Evolutionary conservation across 2,888 invertebrate species (phyloP).

Genomic region (Andrena haemorrhoa): DNA sequence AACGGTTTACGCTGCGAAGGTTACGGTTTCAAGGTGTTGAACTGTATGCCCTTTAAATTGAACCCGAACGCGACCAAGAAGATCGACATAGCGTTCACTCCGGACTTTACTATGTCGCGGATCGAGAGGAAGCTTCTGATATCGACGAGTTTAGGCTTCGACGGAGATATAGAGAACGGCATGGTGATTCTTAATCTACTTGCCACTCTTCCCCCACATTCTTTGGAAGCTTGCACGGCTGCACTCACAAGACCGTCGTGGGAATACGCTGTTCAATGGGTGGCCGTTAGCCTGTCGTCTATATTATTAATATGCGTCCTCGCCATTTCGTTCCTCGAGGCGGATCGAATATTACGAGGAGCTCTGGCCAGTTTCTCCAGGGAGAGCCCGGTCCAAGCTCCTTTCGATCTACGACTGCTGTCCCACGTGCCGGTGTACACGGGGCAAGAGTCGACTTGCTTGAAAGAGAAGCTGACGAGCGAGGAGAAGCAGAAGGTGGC

Average conservation of each 20-base stretch:
- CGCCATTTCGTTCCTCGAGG: constrained; percentile 90
- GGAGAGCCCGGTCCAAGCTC: constrained; percentile 87
- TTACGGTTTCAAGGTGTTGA: constrained; percentile 91
- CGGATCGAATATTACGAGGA: constrained; percentile 88
- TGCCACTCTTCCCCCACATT: constrained; percentile 87
- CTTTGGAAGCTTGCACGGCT: constrained; percentile 89
- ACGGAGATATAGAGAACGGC: constrained; percentile 70
- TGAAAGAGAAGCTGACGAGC: constrained; percentile 71
- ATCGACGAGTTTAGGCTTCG: constrained; percentile 86
- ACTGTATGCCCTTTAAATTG: constrained; percentile 90
- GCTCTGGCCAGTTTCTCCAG: constrained; percentile 86
- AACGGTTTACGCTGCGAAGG: constrained; percentile 90
- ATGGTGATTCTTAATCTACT: constrained; percentile 77
- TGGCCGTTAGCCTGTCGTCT: constrained; percentile 87
- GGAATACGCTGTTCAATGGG: constrained; percentile 90
- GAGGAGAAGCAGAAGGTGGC: constrained; percentile 68
- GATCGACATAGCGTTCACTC: constrained; percentile 94
- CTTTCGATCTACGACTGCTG: constrained; percentile 87
- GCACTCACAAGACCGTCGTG: constrained; percentile 91
- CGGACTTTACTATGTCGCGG: constrained; percentile 93
- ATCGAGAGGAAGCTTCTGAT: constrained; percentile 89
- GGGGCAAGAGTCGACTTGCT: constrained; percentile 65
- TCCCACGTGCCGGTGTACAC: constrained; percentile 84
- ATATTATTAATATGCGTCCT: constrained; percentile 89
- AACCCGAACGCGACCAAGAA: constrained; percentile 90